Percentiles rank a stretch among this genome's conserved stretches.
Evolutionary conservation across 2,113 vertebrate species (phyloP).

Genomic region (Hydrochoerus hydrochaeris): DNA sequence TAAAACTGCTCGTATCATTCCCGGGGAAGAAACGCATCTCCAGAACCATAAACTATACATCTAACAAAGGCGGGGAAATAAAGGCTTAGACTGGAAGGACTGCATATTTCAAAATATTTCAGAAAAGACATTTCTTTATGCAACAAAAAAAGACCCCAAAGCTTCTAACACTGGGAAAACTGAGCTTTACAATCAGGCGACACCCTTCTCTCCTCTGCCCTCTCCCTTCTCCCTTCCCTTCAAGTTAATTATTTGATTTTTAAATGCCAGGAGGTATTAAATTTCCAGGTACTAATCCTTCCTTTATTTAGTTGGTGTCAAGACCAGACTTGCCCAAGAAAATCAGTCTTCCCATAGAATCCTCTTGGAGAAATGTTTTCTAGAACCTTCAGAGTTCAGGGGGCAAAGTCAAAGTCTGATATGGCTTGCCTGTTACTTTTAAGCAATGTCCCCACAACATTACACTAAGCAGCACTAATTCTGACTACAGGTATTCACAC

Average conservation of each 20-base stretch:
- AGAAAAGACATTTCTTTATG: not conserved
- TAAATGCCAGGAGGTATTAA: constrained; percentile 62
- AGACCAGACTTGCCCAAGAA: constrained; percentile 51
- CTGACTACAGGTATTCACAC: not conserved
- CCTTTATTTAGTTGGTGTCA: constrained; percentile 42
- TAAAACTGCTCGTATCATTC: not conserved
- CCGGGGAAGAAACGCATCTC: not conserved
- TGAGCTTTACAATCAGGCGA: constrained; percentile 21
- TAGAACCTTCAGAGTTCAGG: not conserved
- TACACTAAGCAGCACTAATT: not conserved
- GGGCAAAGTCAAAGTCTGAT: not conserved
- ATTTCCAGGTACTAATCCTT: constrained; percentile 40
- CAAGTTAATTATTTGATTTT: constrained; percentile 57
- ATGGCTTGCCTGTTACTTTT: not conserved
- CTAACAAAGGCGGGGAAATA: not conserved
- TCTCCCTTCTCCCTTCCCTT: not conserved
- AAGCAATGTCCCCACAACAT: not conserved
- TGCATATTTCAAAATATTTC: not conserved
- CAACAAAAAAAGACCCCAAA: not conserved
- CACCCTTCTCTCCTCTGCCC: not conserved
- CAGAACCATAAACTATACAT: not conserved
- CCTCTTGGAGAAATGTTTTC: not conserved
- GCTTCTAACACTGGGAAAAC: not conserved
- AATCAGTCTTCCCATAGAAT: constrained; percentile 44
- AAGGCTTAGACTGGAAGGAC: not conserved